phyloP scores from a whole-genome alignment of 2,113 vertebrate genomes.

The Catharus bicknelli region DNA sequence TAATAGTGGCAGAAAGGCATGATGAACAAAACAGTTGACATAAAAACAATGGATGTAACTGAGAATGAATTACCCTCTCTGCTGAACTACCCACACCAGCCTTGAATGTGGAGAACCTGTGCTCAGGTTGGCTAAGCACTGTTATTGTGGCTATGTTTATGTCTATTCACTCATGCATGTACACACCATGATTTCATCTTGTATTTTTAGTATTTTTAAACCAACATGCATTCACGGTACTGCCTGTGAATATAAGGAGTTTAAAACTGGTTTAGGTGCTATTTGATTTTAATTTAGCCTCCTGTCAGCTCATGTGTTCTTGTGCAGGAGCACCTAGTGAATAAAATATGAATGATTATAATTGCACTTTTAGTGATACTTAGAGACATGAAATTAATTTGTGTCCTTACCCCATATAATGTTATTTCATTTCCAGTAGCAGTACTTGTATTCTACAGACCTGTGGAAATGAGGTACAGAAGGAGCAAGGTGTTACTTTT shows the following conservation, averaged over 20 bases:
- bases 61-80: not conserved
- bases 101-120: not conserved
- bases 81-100: not conserved
- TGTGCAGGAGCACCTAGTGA: not conserved
- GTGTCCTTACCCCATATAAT: not conserved
- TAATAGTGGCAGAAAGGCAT: not conserved
- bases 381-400: not conserved
- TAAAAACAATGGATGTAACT: not conserved
- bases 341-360: not conserved
- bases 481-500: not conserved
- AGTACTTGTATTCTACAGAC: not conserved
- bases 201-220: not conserved
- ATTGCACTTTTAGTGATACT: not conserved
- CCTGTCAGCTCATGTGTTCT: not conserved
- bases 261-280: not conserved
- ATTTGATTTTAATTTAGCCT: not conserved
- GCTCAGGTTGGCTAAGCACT: not conserved
- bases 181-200: not conserved
- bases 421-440: not conserved
- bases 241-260: not conserved
- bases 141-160: not conserved
- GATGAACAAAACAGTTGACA: not conserved
- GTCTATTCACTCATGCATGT: not conserved
- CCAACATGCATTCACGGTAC: fast-evolving
- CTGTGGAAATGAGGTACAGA: not conserved